phyloP scores from a whole-genome alignment of 1,140 invertebrate species.

The Drosophila kikkawai region DNA sequence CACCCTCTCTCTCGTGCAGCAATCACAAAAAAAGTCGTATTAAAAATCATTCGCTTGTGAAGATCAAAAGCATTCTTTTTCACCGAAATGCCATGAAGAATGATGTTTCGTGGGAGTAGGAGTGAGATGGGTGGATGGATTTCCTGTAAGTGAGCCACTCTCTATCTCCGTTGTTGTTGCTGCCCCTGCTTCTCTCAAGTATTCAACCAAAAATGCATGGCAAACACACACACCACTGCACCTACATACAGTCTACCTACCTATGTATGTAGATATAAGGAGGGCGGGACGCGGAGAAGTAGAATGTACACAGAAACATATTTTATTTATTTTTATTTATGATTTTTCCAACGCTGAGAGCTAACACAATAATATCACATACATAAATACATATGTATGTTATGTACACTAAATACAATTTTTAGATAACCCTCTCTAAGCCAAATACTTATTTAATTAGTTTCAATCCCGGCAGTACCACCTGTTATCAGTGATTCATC shows the following conservation, averaged over 20 bases:
- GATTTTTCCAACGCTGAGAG: no score
- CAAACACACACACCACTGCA: constrained; percentile 36
- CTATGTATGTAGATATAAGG: constrained; percentile 4
- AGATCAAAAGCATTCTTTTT: constrained; percentile 85
- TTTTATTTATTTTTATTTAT: neutral
- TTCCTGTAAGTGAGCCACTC: constrained; percentile 58
- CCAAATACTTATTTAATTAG: no score
- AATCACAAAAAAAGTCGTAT: constrained; percentile 73
- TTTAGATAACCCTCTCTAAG: no score
- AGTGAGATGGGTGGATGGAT: constrained; percentile 14
- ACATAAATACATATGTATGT: no score
- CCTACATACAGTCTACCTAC: constrained; percentile 48
- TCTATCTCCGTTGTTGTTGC: constrained; percentile 30
- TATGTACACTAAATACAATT: no score
- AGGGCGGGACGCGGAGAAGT: neutral
- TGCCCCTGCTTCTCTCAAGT: constrained; percentile 46
- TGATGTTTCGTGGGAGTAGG: constrained; percentile 50
- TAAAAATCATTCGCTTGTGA: constrained; percentile 85
- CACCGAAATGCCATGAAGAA: constrained; percentile 80
- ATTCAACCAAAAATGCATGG: constrained; percentile 76
- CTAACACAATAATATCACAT: no score
- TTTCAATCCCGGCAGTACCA: no score
- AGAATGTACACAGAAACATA: constrained; percentile 1
- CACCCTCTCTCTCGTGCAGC: constrained; percentile 4
- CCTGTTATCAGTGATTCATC: no score